Conservation (phyloP, 2,113 vertebrate genomes). For the Phalacrocorax aristotelis region DNA sequence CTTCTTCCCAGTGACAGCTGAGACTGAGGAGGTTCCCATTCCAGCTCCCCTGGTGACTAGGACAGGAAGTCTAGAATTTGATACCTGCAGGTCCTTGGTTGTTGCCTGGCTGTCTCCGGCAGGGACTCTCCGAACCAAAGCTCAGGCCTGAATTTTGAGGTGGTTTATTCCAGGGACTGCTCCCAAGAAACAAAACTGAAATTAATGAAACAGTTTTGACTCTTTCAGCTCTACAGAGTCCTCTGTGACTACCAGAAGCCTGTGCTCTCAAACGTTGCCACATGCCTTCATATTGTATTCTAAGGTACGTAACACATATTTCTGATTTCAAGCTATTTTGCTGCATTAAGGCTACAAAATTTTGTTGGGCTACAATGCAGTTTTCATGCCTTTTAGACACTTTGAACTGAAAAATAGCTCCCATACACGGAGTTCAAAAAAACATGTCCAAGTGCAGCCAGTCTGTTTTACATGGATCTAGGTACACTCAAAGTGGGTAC, state of each 20-base stretch:
- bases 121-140: neutral
- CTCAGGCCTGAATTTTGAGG: neutral
- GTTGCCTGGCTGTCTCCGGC: neutral
- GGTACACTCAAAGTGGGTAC: too few species aligned
- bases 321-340: neutral
- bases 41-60: neutral
- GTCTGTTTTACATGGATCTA: neutral
- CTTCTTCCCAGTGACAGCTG: neutral
- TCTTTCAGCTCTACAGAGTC: neutral
- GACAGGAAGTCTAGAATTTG: neutral
- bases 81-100: neutral
- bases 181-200: neutral
- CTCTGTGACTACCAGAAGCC: neutral
- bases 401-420: neutral
- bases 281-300: neutral
- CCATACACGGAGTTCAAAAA: neutral
- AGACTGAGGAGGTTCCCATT: neutral
- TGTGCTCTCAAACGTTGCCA: fast-evolving
- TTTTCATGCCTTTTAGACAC: neutral
- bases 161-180: neutral
- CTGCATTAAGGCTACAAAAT: neutral
- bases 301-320: fast-evolving
- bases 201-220: neutral
- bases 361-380: neutral
- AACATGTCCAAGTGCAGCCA: neutral